Evolutionary conservation across 2,888 invertebrate genomes (phyloP), one percentile per base, ranked within the genome.

Genomic region (Druceiella hillmani): DNA sequence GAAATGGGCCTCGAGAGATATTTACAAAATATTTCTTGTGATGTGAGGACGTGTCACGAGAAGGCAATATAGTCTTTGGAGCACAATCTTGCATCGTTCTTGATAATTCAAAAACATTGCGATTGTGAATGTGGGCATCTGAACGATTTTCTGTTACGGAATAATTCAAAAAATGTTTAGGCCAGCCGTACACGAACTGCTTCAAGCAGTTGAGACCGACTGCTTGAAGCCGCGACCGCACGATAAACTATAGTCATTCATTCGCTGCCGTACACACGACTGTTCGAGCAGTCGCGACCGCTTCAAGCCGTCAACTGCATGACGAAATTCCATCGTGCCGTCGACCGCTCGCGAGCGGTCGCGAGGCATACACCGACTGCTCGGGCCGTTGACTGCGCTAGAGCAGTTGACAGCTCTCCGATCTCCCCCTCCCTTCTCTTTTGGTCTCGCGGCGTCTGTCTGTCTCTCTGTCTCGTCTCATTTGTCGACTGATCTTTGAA

Each of bases 201-300:
- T 36, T 36, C 33, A 41, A 41, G 41, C 41, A 29, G 37, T 40
- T 36, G 16, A 15, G 36, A 36, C 36, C 33, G 36, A 40, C 35
- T 29, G 29, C 44, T 41, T 45, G 4, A 44, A 47, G 44, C 46
- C 33, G 45, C 41, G 43, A 44, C 41, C 41, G 40, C 38, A 34
- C 17, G 24, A 37, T 40, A 35, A 41, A 41, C 41, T 41, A 41
- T 38, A 41, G 30, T 13, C 44, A 47, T 49, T 47, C 45, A 44
- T 45, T 45, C 40, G 45, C 45, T 45, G 46, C 44, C 45, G 45
- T 46, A 46, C 47, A 42, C n/a, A n/a, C n/a, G n/a, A n/a, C 47
- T 45, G 50, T 48, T 50, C 47, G 47, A 48, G 48, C 48, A 47
- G 50, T 48, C 48, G 44, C 47, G 44, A 45, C 45, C 45, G 44